phyloP scores from a whole-genome alignment of 2,888 invertebrate species.

The Mythimna ferrago region DNA sequence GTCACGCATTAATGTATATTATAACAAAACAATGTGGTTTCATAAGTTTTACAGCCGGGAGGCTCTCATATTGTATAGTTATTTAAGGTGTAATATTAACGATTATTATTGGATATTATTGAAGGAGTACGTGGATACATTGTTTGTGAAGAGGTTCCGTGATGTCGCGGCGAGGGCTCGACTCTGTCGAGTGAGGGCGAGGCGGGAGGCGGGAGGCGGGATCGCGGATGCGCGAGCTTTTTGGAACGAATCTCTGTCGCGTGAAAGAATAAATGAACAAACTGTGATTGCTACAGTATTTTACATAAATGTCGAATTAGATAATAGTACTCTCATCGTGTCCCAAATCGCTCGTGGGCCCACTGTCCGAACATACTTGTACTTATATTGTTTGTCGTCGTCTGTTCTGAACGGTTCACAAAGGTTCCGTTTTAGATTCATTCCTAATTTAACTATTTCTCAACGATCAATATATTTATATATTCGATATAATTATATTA shows the following conservation, averaged over 20 bases:
- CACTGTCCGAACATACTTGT: conserved; percentile 35
- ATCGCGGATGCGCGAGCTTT: conserved; percentile 52
- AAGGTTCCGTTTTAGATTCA: conserved; percentile 53
- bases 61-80: conserved; percentile 85
- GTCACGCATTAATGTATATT: conserved; percentile 84
- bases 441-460: conserved; percentile 62
- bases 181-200: conserved; percentile 8
- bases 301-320: conserved; percentile 48
- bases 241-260: conserved; percentile 33
- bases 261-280: conserved; percentile 41
- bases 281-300: conserved; percentile 56
- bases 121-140: conserved; percentile 61
- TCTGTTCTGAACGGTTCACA: conserved; percentile 66
- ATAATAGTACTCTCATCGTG: conserved; percentile 47
- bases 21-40: conserved; percentile 77
- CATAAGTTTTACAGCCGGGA: conserved; percentile 82
- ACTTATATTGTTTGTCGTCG: conserved; percentile 46
- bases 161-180: conserved; percentile 1
- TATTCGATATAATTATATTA: conserved; percentile 65
- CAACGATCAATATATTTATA: conserved; percentile 52
- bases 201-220: conserved; percentile 29
- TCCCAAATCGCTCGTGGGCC: conserved; percentile 47
- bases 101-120: conserved; percentile 74
- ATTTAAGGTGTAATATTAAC: conserved; percentile 85
- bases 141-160: conserved; percentile 63